Conservation (phyloP, 1,140 invertebrate genomes). For the Babylonia areolata region DNA sequence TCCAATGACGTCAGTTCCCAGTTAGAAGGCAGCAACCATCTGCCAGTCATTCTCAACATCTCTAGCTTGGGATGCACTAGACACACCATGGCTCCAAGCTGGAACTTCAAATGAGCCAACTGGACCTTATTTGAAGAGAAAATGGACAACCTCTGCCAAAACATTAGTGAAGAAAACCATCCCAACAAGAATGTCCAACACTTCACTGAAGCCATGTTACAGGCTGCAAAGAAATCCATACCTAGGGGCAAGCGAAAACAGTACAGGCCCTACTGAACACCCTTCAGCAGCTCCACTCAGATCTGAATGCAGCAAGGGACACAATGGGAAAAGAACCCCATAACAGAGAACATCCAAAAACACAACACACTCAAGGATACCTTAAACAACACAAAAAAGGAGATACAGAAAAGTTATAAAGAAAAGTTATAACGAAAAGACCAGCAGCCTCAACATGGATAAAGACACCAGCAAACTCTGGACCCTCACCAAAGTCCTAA, state of each 20-base stretch:
- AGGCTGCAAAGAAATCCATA: neutral
- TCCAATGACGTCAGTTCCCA: neutral
- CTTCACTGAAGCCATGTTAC: neutral
- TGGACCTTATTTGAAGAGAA: neutral
- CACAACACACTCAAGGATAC: neutral
- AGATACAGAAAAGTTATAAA: neutral
- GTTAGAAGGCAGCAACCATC: neutral
- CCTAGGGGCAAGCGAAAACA: neutral
- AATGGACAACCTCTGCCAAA: neutral
- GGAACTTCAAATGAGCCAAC: neutral
- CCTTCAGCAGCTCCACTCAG: neutral
- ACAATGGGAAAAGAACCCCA: neutral
- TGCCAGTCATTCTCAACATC: neutral
- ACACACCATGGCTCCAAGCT: neutral
- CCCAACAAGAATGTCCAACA: neutral
- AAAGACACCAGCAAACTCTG: conserved; percentile 30
- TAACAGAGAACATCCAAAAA: neutral
- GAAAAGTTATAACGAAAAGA: neutral
- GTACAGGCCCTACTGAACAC: neutral
- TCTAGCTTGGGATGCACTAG: neutral
- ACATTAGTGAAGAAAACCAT: neutral
- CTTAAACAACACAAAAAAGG: neutral
- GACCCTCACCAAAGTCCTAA: neutral
- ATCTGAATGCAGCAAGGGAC: neutral
- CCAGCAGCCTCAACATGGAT: conserved; percentile 21